Evolutionary conservation across 1,140 invertebrate species (phyloP).

Genomic region (Caerostris darwini): DNA sequence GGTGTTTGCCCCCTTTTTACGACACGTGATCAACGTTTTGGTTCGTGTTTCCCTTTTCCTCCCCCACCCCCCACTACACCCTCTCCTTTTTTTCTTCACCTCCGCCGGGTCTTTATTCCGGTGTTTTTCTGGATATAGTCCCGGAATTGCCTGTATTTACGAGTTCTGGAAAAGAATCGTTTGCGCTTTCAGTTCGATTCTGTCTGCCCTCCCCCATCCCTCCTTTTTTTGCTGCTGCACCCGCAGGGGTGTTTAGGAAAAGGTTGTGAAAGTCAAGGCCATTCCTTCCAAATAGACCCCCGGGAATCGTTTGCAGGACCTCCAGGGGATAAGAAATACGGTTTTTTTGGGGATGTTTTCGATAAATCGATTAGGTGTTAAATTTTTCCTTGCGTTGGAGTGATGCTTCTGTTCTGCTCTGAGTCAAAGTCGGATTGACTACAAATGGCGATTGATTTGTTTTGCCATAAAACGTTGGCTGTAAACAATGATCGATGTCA

Average conservation of each 20-base stretch:
- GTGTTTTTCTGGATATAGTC: constrained; percentile 34
- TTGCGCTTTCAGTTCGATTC: constrained; percentile 29
- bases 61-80: no score
- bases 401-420: not conserved
- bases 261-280: constrained; percentile 33
- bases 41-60: constrained; percentile 35
- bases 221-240: not conserved
- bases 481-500: not conserved
- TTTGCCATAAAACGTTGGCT: not conserved
- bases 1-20: constrained; percentile 62
- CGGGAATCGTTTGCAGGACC: not conserved
- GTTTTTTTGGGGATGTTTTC: not conserved
- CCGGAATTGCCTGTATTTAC: constrained; percentile 52
- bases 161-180: constrained; percentile 40
- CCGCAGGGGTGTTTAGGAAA: not conserved
- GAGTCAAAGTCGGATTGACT: not conserved
- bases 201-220: not conserved
- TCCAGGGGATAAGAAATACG: not conserved
- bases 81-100: constrained; percentile 37
- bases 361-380: constrained; percentile 12
- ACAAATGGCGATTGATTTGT: not conserved
- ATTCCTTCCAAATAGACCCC: constrained; percentile 27
- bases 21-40: constrained; percentile 67
- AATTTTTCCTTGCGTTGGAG: not conserved
- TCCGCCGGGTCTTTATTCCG: constrained; percentile 51